A percentile compares a stretch with the other conserved stretches of the same genome.
These are phyloP conservation scores for Brachylomia viminalis DNA, from an alignment of 2,888 invertebrate genomes.

Conservation along the genomic window DNA sequence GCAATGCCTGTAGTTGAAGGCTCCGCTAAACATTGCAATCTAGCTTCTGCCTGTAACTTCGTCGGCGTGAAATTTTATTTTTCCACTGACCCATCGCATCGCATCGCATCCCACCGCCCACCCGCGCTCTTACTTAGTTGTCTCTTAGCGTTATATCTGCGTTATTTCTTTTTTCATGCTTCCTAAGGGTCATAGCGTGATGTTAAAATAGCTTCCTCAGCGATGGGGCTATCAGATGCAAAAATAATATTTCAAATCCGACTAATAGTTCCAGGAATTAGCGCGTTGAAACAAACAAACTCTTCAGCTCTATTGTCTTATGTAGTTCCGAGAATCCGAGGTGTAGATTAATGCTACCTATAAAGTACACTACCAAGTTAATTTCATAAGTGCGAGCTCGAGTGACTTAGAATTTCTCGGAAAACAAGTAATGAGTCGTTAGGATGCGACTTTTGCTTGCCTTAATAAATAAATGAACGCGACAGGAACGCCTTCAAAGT, in stretches of 20 bases:
- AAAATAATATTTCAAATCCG: not conserved
- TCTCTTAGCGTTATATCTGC: not conserved
- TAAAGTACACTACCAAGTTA: not conserved
- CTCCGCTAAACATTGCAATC: too few species aligned
- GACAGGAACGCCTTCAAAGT: slow-evolving; percentile 18
- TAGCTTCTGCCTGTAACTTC: too few species aligned
- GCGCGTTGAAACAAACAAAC: not conserved
- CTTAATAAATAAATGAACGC: not conserved
- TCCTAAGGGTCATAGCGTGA: not conserved
- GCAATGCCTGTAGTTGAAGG: too few species aligned
- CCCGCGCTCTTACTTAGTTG: not conserved
- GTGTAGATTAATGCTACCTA: slow-evolving; percentile 1
- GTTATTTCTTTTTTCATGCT: not conserved
- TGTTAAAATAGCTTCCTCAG: not conserved
- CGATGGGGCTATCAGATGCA: not conserved
- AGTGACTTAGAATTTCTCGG: not conserved
- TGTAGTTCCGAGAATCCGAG: too few species aligned
- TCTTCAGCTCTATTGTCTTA: not conserved
- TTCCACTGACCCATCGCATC: too few species aligned
- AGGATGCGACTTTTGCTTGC: not conserved
- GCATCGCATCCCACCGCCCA: not conserved
- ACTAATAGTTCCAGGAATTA: not conserved
- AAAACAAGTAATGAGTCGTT: not conserved
- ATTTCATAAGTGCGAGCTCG: not conserved
- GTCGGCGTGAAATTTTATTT: too few species aligned